A percentile compares a stretch with the other conserved stretches of the same genome.
Conservation (phyloP, 1,140 invertebrate genomes). For the Drosophila ambigua region DNA sequence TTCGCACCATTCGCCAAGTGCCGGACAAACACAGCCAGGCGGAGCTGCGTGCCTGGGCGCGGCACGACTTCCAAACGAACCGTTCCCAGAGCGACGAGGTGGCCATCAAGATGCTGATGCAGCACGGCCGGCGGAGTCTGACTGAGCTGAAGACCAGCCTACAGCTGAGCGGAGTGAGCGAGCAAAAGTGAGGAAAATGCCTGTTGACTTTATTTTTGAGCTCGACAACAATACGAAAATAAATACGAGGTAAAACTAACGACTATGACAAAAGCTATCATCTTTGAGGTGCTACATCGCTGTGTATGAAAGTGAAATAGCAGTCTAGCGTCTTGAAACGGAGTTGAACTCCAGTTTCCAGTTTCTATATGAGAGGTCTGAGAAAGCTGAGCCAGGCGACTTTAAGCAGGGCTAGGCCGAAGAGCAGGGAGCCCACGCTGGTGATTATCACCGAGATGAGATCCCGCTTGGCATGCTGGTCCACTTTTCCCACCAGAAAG, state of each 20-base stretch:
- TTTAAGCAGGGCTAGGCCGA: slow-evolving; percentile 69
- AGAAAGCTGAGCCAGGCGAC: slow-evolving; percentile 76
- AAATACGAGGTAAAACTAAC: slow-evolving; percentile 59
- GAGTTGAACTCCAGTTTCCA: slow-evolving; percentile 54
- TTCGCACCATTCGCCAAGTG: slow-evolving; percentile 87
- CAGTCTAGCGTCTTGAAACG: slow-evolving; percentile 61
- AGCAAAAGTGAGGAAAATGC: slow-evolving; percentile 31
- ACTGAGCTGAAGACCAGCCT: slow-evolving; percentile 88
- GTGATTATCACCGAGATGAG: slow-evolving; percentile 85
- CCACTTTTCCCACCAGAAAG: slow-evolving; percentile 84
- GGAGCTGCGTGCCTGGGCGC: slow-evolving; percentile 89
- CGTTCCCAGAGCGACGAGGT: slow-evolving; percentile 88
- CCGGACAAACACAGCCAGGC: slow-evolving; percentile 86
- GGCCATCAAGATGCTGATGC: slow-evolving; percentile 89
- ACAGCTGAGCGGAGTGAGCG: slow-evolving; percentile 84
- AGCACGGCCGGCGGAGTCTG: slow-evolving; percentile 88
- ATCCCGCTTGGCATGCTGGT: slow-evolving; percentile 84
- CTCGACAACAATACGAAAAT: slow-evolving; percentile 61
- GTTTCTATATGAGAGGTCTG: slow-evolving; percentile 52
- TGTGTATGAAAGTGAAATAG: slow-evolving; percentile 56
- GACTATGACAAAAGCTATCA: slow-evolving; percentile 56
- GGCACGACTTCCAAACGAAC: slow-evolving; percentile 89
- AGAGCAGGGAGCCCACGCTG: slow-evolving; percentile 85
- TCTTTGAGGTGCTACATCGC: slow-evolving; percentile 75
- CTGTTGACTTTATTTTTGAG: slow-evolving; percentile 66